phyloP scores from a whole-genome alignment of 2,888 invertebrate genomes.

The Chalcosyrphus nemorum region DNA sequence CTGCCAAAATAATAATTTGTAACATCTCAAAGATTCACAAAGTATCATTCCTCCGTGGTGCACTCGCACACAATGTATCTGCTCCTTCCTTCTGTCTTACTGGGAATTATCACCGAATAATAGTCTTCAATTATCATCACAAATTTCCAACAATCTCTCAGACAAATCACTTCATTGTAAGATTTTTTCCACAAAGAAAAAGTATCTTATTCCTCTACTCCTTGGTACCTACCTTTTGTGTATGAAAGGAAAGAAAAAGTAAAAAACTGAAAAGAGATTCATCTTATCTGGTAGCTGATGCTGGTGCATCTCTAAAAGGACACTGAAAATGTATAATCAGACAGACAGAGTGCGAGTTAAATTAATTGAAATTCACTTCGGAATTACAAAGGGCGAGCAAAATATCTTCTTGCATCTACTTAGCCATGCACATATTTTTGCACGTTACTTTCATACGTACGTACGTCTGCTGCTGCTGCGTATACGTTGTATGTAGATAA shows the following conservation, averaged over 20 bases:
- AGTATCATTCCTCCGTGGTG: too few species aligned
- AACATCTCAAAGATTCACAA: too few species aligned
- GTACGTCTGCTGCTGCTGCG: background rate
- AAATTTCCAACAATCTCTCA: background rate
- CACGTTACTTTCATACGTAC: background rate
- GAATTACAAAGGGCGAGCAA: slow-evolving; percentile 6
- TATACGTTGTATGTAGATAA: slow-evolving; percentile 33
- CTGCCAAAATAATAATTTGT: too few species aligned
- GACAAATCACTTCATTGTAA: background rate
- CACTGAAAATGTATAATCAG: background rate
- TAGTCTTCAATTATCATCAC: background rate
- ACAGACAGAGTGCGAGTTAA: slow-evolving; percentile 29
- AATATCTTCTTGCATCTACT: slow-evolving; percentile 68
- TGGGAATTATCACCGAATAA: background rate
- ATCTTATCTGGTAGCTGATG: background rate
- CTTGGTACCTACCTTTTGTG: background rate
- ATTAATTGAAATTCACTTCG: slow-evolving; percentile 70
- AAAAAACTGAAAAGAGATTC: background rate
- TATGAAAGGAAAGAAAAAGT: background rate
- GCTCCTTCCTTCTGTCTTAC: background rate
- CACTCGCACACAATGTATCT: too few species aligned
- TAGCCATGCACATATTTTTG: slow-evolving; percentile 54
- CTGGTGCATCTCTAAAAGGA: background rate
- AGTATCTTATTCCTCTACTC: background rate
- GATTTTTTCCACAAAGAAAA: background rate